Base-by-base conservation (phyloP, 1,140 invertebrate species). In the Cydia strobilella region DNA sequence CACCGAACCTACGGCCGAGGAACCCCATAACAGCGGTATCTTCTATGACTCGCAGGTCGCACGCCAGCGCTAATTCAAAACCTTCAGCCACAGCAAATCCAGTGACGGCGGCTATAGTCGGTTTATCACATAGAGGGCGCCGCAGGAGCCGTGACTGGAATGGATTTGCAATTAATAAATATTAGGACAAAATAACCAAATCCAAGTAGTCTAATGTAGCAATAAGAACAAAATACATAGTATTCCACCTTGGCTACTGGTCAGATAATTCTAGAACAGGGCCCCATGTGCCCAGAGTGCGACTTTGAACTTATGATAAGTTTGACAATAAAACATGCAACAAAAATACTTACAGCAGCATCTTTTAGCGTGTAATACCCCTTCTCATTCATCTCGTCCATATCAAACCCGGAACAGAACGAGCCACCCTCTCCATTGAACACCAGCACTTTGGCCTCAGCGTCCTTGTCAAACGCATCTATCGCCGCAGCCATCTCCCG, bases 321-420 rank as follows among this genome's bases (percentile, higher is more conserved):
- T 25, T 25, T 25, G 0, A 45, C 10, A 45, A 45, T 15, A 15
- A 45, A 73, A 74, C 51, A 72, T 75, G 59, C 71, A 59, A 20
- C 10, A 23, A 66, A 63, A 74, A 27, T 78, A 83, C 91, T 87
- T 75, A 94, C 92, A 42, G 89, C 83, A 63, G 89, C 87, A 81
- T 93, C 93, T 81, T 93, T 92, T 79, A 95, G 76, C 74, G 86
- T 78, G 48, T 93, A 90, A 84, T 94, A 94, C 75, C 94, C 91
- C 72, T 92, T 93, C 72, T 91, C 83, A 12, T 90, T 90, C 75
- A 97, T 91, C 84, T 96, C 95, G 75, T 96, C 93, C 66, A 96
- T 95, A 92, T 99, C 98, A 89, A 96, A 97, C 6, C 98, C 98
- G 45, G 97, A 95, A 92, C 97, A 98, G 90, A 99, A 99, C 79